phyloP scores from a whole-genome alignment of 1,140 invertebrate species.

The Macrocentrus cingulum region DNA sequence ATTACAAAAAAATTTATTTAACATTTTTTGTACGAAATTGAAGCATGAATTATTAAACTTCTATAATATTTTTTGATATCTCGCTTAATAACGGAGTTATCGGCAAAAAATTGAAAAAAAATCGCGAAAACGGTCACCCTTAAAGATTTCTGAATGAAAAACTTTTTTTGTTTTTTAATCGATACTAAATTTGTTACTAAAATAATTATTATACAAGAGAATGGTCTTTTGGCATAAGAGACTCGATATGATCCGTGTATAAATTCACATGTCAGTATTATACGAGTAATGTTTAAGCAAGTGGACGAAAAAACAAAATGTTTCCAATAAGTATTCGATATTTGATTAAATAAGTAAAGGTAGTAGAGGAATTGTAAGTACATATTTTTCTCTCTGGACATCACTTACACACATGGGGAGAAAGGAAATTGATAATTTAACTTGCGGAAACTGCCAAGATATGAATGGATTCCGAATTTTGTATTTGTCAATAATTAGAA shows the following conservation, averaged over 20 bases:
- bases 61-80: too few relatives aligned
- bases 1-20: too few relatives aligned
- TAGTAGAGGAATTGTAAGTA: background rate
- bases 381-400: conserved; percentile 9
- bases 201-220: background rate
- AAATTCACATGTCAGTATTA: conserved; percentile 9
- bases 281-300: background rate
- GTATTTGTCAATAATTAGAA: conserved; percentile 15
- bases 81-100: too few relatives aligned
- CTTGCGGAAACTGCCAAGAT: conserved; percentile 14
- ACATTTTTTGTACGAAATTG: too few relatives aligned
- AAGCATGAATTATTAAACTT: too few relatives aligned
- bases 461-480: conserved; percentile 5
- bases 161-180: too few relatives aligned
- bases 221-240: background rate
- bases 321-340: conserved; percentile 12
- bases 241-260: too few relatives aligned
- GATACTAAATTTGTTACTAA: too few relatives aligned
- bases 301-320: background rate
- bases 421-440: background rate
- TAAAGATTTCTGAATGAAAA: too few relatives aligned
- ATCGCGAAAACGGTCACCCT: too few relatives aligned
- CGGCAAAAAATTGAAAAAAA: too few relatives aligned
- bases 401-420: background rate
- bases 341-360: background rate